These are phyloP conservation scores for Morinoia aosen DNA, from an alignment of 2,888 invertebrate genomes.

Conservation along the genomic window DNA sequence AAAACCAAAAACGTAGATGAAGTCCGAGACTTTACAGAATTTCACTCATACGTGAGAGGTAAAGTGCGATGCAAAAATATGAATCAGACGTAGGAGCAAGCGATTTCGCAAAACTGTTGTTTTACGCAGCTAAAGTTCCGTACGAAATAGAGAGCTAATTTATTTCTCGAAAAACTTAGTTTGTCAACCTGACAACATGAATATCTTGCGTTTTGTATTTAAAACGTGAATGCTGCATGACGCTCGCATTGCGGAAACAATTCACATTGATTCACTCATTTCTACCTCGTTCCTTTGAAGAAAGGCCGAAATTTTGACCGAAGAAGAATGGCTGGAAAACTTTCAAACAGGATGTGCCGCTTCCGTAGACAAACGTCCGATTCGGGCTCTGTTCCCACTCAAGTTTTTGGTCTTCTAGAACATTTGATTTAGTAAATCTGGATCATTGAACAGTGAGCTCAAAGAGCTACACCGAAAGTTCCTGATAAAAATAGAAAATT, in stretches of 20 bases:
- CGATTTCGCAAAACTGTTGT: background rate
- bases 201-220: conserved; percentile 10
- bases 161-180: background rate
- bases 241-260: background rate
- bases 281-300: background rate
- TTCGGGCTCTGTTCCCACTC: background rate
- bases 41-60: background rate
- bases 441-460: background rate
- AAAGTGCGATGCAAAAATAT: background rate
- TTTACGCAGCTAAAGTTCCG: background rate
- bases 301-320: background rate
- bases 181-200: background rate
- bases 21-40: conserved; percentile 8
- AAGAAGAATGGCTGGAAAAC: background rate
- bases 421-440: background rate
- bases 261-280: conserved; percentile 34
- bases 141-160: background rate
- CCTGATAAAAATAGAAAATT: background rate
- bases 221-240: conserved; percentile 24
- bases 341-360: conserved; percentile 23
- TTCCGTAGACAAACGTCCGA: background rate
- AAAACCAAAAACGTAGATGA: background rate
- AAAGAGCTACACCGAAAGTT: background rate
- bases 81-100: background rate
- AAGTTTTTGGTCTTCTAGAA: background rate